Percentiles rank a stretch among this genome's conserved stretches.
phyloP scores from a whole-genome alignment of 2,888 invertebrate species.

The Adineta ricciae region DNA sequence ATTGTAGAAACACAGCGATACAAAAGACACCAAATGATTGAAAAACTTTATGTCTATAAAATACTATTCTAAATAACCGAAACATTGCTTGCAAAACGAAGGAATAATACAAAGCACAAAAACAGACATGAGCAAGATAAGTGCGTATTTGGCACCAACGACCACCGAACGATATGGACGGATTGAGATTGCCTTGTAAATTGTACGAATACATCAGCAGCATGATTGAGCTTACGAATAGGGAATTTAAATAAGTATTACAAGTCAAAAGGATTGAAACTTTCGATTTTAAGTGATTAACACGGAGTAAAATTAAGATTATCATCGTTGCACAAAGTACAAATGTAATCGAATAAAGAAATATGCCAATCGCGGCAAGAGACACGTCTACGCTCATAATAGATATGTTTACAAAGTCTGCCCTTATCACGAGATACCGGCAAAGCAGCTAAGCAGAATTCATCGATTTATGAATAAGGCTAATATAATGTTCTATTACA shows the following conservation, averaged over 20 bases:
- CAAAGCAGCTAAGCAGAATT: too few relatives aligned
- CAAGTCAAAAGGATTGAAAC: not conserved
- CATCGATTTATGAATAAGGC: too few relatives aligned
- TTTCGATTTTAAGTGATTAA: not conserved
- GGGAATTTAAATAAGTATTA: not conserved
- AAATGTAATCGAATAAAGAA: not conserved
- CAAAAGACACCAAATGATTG: not conserved
- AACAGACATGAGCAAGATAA: not conserved
- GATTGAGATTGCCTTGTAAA: not conserved
- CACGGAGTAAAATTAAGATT: not conserved
- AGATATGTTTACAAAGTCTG: too few relatives aligned
- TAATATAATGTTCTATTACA: too few relatives aligned
- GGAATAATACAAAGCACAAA: not conserved
- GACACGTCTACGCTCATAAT: not conserved
- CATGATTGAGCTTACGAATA: not conserved
- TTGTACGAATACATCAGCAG: not conserved
- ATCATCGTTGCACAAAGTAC: not conserved
- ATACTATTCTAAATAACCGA: not conserved
- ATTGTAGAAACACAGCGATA: not conserved
- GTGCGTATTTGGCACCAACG: not conserved
- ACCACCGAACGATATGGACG: not conserved
- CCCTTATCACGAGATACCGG: too few relatives aligned
- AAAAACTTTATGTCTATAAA: not conserved
- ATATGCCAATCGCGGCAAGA: not conserved
- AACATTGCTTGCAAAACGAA: not conserved